Evolutionary conservation across 1,140 invertebrate genomes (phyloP), one percentile per base, ranked within the genome.

Genomic region (Drosophila gunungcola): DNA sequence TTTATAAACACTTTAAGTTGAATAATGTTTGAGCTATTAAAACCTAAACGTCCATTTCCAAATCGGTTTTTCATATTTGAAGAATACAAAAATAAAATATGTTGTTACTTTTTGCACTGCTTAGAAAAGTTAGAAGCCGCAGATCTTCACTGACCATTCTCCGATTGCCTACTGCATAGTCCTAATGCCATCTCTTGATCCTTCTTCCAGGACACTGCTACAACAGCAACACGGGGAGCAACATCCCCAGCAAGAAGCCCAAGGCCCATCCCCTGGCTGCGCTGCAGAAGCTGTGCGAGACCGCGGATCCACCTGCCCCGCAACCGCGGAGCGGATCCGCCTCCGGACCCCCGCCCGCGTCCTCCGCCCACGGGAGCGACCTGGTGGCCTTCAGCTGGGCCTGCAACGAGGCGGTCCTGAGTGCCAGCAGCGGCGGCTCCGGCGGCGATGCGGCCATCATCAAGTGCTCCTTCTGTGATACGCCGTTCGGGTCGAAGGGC

Each of bases 381-480:
- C 97, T 98, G 67, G 93, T 98, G 12, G 97, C 97, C 2, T 98
- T 98, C 91, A 98, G 97, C 91, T 98, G 97, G 97, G 97, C 97
- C 10, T 98, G 97, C 92, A 98, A 97, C 90, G 97, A 98, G 90
- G 97, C 97, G 0, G 96, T 97, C 3, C 95, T 97, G 63, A 97
- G 96, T 1, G 95, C 95, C 2, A 77, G 68, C 48, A 65, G 73
- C 12, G 61, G 39, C 0, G 41, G 13, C 27, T 13, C 60, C 21
- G 58, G 46, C 16, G 73, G 39, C 3, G 82, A 77, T 11, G 29
- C 69, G 79, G 97, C 97, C 11, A 96, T 97, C 42, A 97, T 98
- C 95, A 98, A 98, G 92, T 99, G 98, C 93, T 97, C 98, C 16
- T 97, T 98, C 80, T 99, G 98, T 94, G 98, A 98, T 93, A 98